These are phyloP conservation scores for Morone chrysops DNA, from an alignment of 2,113 vertebrate genomes.

Conservation along the genomic window DNA sequence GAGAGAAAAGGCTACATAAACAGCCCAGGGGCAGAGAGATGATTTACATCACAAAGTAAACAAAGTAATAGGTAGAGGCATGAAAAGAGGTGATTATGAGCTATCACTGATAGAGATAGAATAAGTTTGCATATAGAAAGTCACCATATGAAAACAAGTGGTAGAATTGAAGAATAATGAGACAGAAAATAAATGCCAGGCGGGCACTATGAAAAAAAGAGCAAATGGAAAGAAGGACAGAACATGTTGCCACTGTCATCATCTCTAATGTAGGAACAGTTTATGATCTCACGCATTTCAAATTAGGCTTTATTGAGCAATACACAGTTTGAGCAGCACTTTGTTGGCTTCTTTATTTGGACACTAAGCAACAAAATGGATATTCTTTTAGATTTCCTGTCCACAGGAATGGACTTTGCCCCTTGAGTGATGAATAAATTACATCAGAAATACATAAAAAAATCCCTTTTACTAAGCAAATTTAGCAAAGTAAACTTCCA, in stretches of 20 bases:
- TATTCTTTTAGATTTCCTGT: slow-evolving; percentile 4
- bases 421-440: neutral
- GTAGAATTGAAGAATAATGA: neutral
- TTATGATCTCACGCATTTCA: slow-evolving; percentile 19
- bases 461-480: neutral
- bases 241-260: slow-evolving; percentile 3
- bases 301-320: slow-evolving; percentile 24
- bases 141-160: neutral
- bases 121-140: neutral
- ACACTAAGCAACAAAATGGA: slow-evolving; percentile 26
- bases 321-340: neutral
- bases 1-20: slow-evolving; percentile 50
- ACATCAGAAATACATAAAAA: neutral
- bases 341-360: slow-evolving; percentile 26
- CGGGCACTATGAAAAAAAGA: neutral
- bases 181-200: neutral
- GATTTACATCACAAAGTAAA: slow-evolving; percentile 62
- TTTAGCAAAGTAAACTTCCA: neutral
- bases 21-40: slow-evolving; percentile 42
- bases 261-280: neutral
- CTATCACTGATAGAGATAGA: slow-evolving; percentile 2
- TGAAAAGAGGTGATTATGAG: slow-evolving; percentile 41
- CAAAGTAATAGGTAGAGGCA: slow-evolving; percentile 10
- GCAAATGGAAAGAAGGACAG: neutral
- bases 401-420: neutral